Evolutionary conservation across 2,888 invertebrate species (phyloP).

Genomic region (Acrobasis suavella): DNA sequence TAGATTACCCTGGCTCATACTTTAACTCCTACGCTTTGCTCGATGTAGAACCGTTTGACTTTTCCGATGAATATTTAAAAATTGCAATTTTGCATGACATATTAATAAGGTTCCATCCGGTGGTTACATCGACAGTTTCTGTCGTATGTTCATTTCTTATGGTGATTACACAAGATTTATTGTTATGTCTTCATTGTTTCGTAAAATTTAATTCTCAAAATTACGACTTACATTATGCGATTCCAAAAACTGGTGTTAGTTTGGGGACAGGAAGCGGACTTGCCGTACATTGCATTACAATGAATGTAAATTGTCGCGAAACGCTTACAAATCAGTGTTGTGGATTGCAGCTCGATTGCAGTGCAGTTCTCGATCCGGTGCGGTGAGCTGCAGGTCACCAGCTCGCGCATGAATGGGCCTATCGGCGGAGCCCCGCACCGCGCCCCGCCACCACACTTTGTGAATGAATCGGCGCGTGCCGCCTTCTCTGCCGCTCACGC

Average conservation of each 20-base stretch:
- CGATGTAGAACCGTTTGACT: background rate
- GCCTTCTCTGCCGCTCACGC: constrained; percentile 58
- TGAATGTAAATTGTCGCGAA: constrained; percentile 22
- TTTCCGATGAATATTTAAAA: background rate
- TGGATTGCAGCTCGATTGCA: constrained; percentile 40
- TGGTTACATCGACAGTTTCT: constrained; percentile 7
- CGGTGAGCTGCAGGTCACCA: constrained; percentile 35
- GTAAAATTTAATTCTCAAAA: constrained; percentile 39
- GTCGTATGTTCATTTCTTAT: constrained; percentile 17
- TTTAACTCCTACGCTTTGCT: background rate
- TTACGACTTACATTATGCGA: constrained; percentile 34
- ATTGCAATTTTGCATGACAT: background rate
- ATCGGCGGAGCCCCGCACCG: constrained; percentile 53
- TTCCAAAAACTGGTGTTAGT: constrained; percentile 35
- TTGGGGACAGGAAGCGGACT: constrained; percentile 44
- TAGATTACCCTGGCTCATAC: constrained; percentile 5
- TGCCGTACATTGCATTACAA: constrained; percentile 44
- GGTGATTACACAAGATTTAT: constrained; percentile 19
- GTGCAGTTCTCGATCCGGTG: constrained; percentile 27
- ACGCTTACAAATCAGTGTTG: constrained; percentile 38
- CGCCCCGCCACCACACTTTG: constrained; percentile 70
- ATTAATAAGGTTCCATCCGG: background rate
- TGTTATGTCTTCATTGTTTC: constrained; percentile 23
- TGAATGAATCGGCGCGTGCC: constrained; percentile 81
- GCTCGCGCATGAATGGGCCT: constrained; percentile 69